A percentile compares a stretch with the other conserved stretches of the same genome.
phyloP scores from a whole-genome alignment of 2,888 invertebrate species.

The Campaea margaritaria region DNA sequence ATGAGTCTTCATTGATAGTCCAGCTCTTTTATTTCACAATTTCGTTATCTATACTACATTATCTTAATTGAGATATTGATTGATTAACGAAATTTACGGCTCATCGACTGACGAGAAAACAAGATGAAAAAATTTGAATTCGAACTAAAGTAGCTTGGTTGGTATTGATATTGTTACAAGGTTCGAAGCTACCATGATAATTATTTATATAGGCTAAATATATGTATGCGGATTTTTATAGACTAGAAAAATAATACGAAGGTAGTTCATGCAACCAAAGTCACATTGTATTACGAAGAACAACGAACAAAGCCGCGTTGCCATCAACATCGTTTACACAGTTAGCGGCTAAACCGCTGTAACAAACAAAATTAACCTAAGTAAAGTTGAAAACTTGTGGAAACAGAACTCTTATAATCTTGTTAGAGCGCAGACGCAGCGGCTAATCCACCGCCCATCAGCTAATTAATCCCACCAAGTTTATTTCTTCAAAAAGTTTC shows the following conservation, averaged over 20 bases:
- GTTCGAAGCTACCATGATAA: no score
- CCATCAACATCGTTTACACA: conserved; percentile 43
- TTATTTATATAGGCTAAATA: no score
- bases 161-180: no score
- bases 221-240: conserved; percentile 5
- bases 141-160: no score
- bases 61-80: no score
- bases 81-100: no score
- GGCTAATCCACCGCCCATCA: conserved; percentile 82
- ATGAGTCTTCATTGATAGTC: no score
- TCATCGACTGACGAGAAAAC: no score
- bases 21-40: no score
- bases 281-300: conserved; percentile 29
- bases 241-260: conserved; percentile 16
- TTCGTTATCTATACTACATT: no score
- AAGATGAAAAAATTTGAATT: no score
- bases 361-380: conserved; percentile 80
- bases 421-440: conserved; percentile 79
- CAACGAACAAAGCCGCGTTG: conserved; percentile 28
- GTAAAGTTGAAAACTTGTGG: conserved; percentile 77
- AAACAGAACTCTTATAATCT: conserved; percentile 83
- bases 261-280: conserved; percentile 18
- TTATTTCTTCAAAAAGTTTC: conserved; percentile 83
- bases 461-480: conserved; percentile 83
- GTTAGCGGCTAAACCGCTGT: conserved; percentile 55